These are phyloP conservation scores for Drosophila athabasca DNA, from an alignment of 1,140 invertebrate genomes.

Conservation along the genomic window DNA sequence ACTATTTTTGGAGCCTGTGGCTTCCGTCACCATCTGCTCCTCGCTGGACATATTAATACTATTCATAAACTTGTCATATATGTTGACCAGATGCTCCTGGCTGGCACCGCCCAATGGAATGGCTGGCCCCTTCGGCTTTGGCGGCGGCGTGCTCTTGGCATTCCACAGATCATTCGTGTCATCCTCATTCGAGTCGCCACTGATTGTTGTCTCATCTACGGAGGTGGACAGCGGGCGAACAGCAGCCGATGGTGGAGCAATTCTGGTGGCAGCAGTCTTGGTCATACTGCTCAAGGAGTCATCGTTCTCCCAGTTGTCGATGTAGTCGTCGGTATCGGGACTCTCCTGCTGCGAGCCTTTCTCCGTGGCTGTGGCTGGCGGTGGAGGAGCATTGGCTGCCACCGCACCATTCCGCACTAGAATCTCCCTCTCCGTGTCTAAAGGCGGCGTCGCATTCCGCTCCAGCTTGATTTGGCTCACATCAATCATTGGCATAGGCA, in stretches of 20 bases:
- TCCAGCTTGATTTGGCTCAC: constrained; percentile 50
- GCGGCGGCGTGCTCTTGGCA: constrained; percentile 67
- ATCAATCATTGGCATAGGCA: constrained; percentile 7
- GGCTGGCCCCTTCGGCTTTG: constrained; percentile 22
- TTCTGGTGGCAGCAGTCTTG: constrained; percentile 18
- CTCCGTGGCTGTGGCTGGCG: neutral
- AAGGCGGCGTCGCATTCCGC: constrained; percentile 48
- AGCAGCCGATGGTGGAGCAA: neutral
- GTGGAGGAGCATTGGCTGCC: constrained; percentile 45
- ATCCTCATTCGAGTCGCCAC: constrained; percentile 49
- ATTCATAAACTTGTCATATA: constrained; percentile 81
- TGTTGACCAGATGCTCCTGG: constrained; percentile 60
- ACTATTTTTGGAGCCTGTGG: constrained; percentile 30
- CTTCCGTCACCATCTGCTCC: constrained; percentile 1
- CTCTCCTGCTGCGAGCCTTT: constrained; percentile 45
- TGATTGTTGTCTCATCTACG: constrained; percentile 5
- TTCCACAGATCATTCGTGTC: constrained; percentile 73
- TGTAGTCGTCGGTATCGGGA: constrained; percentile 80
- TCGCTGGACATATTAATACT: constrained; percentile 66
- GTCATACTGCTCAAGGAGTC: constrained; percentile 63
- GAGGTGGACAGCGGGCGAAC: too few relatives aligned
- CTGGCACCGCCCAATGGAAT: neutral
- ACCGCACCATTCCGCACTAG: constrained; percentile 41
- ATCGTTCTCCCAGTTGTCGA: constrained; percentile 82
- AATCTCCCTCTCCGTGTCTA: constrained; percentile 16